Evolutionary conservation across 2,113 vertebrate species (phyloP).

Genomic region (Pygoscelis antarcticus): DNA sequence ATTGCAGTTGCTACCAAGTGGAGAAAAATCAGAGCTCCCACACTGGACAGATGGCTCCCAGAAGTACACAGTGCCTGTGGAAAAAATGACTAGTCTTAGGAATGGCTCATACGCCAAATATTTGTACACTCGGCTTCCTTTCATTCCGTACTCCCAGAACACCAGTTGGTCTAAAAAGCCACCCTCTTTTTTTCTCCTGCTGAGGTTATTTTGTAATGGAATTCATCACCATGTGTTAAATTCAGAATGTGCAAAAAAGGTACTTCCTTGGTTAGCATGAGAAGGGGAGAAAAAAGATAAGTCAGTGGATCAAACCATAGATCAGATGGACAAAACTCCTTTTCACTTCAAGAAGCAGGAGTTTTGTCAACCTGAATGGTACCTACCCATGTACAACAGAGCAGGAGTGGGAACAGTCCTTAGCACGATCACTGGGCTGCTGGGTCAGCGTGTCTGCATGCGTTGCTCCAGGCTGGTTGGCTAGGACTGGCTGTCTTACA

Average conservation of each 20-base stretch:
- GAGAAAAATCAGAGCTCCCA: neutral
- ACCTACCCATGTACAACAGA: neutral
- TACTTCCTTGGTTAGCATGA: neutral
- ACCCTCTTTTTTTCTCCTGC: neutral
- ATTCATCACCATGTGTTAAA: neutral
- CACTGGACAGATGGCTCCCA: neutral
- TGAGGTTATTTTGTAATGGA: neutral
- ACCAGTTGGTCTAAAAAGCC: neutral
- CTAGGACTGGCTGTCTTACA: no score
- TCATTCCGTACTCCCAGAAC: neutral
- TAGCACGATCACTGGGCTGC: no score
- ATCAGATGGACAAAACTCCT: neutral
- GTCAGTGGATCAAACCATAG: neutral
- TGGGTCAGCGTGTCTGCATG: accelerated
- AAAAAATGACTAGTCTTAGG: neutral
- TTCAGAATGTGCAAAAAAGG: neutral
- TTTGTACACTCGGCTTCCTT: neutral
- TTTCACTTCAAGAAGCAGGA: neutral
- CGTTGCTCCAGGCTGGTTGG: no score
- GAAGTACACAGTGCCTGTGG: neutral
- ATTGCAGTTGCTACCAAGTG: neutral
- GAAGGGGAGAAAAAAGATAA: neutral
- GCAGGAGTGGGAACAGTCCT: neutral
- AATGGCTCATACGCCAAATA: neutral
- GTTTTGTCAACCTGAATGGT: neutral